These are phyloP conservation scores for Dinocampus coccinellae DNA, from an alignment of 2,888 invertebrate species.

Conservation along the genomic window DNA sequence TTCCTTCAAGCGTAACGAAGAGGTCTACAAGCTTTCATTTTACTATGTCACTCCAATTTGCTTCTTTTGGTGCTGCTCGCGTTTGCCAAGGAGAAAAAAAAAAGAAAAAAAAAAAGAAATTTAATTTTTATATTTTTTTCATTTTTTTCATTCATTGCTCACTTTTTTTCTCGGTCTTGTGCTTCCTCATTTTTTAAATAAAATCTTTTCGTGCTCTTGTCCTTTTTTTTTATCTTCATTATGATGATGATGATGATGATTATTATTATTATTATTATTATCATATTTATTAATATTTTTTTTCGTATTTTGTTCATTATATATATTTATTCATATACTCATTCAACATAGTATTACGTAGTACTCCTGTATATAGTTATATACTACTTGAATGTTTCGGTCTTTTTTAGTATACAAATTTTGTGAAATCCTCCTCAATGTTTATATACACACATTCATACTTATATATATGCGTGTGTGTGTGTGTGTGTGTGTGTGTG, in stretches of 20 bases:
- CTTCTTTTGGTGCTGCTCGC: slow-evolving; percentile 20
- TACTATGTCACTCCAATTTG: slow-evolving; percentile 28
- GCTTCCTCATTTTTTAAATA: slow-evolving; percentile 6
- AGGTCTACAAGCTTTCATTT: slow-evolving; percentile 50
- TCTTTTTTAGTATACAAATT: not conserved
- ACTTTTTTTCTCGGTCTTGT: slow-evolving; percentile 17
- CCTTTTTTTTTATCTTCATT: too few species aligned
- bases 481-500: too few species aligned
- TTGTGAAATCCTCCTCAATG: not conserved
- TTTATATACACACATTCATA: too few species aligned
- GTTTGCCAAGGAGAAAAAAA: not conserved
- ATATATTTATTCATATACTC: not conserved
- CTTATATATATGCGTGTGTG: too few species aligned
- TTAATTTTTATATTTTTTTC: not conserved
- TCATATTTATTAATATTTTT: too few species aligned
- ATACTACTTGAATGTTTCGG: slow-evolving; percentile 1
- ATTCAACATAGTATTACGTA: not conserved
- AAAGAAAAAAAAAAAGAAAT: not conserved
- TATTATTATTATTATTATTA: too few species aligned
- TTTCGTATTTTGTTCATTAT: not conserved
- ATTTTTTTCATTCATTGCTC: not conserved
- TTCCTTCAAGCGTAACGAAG: slow-evolving; percentile 58
- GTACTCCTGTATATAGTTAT: not conserved
- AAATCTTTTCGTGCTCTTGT: not conserved
- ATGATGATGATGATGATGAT: too few species aligned